Evolutionary conservation across 1,140 invertebrate species (phyloP).

Genomic region (Pristionchus pacificus): DNA sequence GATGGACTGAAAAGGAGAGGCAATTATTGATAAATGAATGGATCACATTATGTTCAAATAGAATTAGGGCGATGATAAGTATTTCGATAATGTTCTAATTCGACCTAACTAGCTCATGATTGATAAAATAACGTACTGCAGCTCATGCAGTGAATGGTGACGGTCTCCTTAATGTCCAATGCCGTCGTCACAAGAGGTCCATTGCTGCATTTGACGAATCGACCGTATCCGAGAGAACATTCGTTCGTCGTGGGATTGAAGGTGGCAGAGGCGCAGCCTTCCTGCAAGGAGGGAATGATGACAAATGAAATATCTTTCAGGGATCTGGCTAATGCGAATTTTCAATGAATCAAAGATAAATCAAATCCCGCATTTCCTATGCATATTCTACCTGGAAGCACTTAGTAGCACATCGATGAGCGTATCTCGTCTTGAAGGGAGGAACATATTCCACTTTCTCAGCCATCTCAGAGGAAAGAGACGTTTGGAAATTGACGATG

Average conservation of each 20-base stretch:
- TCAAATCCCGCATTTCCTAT: not conserved
- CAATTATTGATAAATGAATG: not conserved
- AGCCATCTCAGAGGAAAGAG: slow-evolving; percentile 12
- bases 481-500: slow-evolving; percentile 31
- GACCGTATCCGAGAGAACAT: slow-evolving; percentile 24
- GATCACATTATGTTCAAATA: too few species aligned
- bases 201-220: slow-evolving; percentile 12
- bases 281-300: too few species aligned
- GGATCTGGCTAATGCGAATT: too few species aligned
- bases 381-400: slow-evolving; percentile 25
- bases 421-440: slow-evolving; percentile 25
- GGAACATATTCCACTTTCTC: not conserved
- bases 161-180: not conserved
- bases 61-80: too few species aligned
- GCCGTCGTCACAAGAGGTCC: not conserved
- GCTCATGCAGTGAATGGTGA: slow-evolving; percentile 33
- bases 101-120: too few species aligned
- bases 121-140: slow-evolving; percentile 28
- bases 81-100: too few species aligned
- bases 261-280: slow-evolving; percentile 31
- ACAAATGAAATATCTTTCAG: too few species aligned
- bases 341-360: too few species aligned
- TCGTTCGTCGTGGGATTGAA: slow-evolving; percentile 27
- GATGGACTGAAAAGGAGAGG: slow-evolving; percentile 23
- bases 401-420: slow-evolving; percentile 20